Evolutionary conservation across 2,888 invertebrate species (phyloP).

Genomic region (Dioctria rufipes): DNA sequence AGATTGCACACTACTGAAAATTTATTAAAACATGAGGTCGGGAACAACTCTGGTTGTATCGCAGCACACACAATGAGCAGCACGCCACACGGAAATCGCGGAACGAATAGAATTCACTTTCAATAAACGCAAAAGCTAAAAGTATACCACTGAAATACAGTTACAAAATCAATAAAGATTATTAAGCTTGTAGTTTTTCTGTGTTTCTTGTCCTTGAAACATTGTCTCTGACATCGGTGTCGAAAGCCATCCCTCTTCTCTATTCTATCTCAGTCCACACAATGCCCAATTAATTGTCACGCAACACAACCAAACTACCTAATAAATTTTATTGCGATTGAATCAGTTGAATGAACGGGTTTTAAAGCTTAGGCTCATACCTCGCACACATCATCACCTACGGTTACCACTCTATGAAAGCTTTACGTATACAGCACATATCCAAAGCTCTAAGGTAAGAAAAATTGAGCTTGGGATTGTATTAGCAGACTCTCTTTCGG

Average conservation of each 20-base stretch:
- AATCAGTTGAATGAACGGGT: neutral
- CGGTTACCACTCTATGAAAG: no score
- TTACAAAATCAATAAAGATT: constrained; percentile 27
- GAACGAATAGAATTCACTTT: constrained; percentile 19
- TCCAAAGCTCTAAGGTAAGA: no score
- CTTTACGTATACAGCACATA: no score
- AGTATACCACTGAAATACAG: neutral
- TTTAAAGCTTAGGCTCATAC: constrained; percentile 25
- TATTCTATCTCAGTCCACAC: neutral
- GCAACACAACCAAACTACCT: constrained; percentile 8
- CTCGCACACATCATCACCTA: constrained; percentile 23
- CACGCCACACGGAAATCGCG: constrained; percentile 1
- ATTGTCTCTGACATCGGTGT: constrained; percentile 14
- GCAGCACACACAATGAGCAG: neutral
- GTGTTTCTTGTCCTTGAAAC: neutral
- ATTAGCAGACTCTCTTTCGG: no score
- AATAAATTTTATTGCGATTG: neutral
- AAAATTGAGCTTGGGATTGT: no score
- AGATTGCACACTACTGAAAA: neutral
- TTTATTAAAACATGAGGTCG: constrained; percentile 2
- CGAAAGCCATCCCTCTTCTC: constrained; percentile 13
- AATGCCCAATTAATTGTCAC: neutral
- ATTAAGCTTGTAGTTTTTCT: constrained; percentile 1
- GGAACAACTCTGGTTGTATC: neutral
- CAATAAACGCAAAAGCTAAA: constrained; percentile 12